Conservation (phyloP, 2,888 invertebrate species). For the Xestoiulus laeticollis region DNA sequence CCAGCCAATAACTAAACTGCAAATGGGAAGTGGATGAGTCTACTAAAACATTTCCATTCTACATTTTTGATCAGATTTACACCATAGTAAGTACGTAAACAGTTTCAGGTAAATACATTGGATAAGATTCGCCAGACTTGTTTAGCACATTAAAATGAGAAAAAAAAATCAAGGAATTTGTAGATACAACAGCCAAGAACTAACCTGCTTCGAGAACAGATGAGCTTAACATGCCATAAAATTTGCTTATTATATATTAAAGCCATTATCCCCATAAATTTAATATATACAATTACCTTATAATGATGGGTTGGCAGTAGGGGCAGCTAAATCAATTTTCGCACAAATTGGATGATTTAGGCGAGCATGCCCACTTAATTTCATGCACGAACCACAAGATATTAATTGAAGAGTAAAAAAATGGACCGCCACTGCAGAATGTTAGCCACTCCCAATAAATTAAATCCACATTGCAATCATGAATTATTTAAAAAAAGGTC, state of each 20-base stretch:
- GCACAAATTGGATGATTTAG: conserved; percentile 29
- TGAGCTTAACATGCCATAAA: background rate
- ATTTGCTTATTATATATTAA: background rate
- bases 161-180: background rate
- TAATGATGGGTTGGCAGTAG: background rate
- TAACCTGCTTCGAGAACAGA: background rate
- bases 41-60: too few species aligned
- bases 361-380: conserved; percentile 11
- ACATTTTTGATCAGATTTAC: too few species aligned
- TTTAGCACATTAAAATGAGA: too few species aligned
- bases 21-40: too few species aligned
- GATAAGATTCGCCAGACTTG: too few species aligned
- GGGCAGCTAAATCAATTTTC: conserved; percentile 11
- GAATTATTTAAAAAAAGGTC: background rate
- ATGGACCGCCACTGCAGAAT: conserved; percentile 24
- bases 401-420: background rate
- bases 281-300: background rate
- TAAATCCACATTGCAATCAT: background rate
- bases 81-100: too few species aligned
- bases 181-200: background rate
- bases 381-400: background rate
- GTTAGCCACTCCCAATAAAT: background rate
- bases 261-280: conserved; percentile 1
- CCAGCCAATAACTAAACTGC: too few species aligned
- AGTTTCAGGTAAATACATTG: too few species aligned